Conservation (phyloP, 1,140 invertebrate species). For the Tribolium madens region DNA sequence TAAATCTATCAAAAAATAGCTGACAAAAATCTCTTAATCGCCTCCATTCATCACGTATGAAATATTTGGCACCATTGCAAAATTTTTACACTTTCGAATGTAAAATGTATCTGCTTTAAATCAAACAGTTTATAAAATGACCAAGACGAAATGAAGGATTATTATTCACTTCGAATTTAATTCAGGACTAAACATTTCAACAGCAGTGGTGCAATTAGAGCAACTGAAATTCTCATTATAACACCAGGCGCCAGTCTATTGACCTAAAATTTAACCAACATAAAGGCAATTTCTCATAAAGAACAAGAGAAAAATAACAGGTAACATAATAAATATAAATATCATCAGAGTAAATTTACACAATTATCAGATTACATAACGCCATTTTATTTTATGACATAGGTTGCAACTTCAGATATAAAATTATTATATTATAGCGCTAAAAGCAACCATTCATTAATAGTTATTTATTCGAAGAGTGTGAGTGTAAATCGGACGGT, state of each 20-base stretch:
- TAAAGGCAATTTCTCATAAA: neutral
- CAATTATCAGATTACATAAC: neutral
- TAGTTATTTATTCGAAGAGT: no score
- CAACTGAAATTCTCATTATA: conserved; percentile 25
- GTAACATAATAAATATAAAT: neutral
- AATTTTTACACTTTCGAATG: neutral
- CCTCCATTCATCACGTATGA: neutral
- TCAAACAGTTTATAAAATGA: neutral
- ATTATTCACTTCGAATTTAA: conserved; percentile 12
- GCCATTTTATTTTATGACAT: neutral
- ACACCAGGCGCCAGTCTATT: conserved; percentile 19
- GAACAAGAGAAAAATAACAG: neutral
- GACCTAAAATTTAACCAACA: conserved; percentile 25
- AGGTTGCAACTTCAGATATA: neutral
- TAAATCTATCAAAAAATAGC: neutral
- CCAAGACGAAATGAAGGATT: neutral
- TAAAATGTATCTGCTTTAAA: neutral
- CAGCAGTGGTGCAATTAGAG: conserved; percentile 19
- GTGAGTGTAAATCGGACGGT: no score
- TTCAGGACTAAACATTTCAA: conserved; percentile 6
- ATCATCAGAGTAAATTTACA: neutral
- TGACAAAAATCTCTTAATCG: neutral
- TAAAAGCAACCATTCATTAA: conserved; percentile 10
- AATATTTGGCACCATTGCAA: neutral
- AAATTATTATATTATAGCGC: conserved; percentile 10